A percentile compares a stretch with the other conserved stretches of the same genome.
These are phyloP conservation scores for Hemicentrotus pulcherrimus DNA, from an alignment of 35 echinoderm and acorn worm genomes.

Conservation along the genomic window DNA sequence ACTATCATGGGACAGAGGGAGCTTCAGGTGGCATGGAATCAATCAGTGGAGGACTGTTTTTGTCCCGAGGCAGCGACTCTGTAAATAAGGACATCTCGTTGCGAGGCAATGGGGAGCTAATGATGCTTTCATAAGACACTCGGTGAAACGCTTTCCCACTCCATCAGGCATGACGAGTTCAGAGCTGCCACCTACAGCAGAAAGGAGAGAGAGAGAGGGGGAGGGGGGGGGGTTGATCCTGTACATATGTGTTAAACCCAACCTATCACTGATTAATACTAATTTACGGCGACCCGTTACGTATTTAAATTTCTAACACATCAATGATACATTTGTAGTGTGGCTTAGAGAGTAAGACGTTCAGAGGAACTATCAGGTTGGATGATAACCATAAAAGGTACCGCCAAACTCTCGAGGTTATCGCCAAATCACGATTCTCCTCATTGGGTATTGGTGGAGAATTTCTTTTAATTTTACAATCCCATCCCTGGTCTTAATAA, in stretches of 20 bases:
- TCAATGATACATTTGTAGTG: no score
- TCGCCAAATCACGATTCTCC: no score
- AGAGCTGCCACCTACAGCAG: neutral
- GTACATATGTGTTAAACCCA: neutral
- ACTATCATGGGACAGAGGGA: neutral
- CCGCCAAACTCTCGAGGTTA: no score
- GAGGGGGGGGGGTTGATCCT: neutral
- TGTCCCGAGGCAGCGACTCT: neutral
- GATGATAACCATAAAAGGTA: no score
- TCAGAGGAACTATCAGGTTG: no score
- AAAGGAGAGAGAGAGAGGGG: neutral
- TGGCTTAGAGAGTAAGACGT: no score
- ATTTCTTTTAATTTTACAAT: no score
- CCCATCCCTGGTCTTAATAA: no score
- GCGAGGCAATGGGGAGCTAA: neutral
- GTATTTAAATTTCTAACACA: no score
- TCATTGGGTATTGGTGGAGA: no score
- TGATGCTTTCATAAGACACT: slow-evolving; percentile 18
- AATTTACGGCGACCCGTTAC: no score
- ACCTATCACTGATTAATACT: neutral
- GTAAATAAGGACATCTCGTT: slow-evolving; percentile 10
- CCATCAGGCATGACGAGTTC: neutral
- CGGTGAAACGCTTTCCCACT: neutral
- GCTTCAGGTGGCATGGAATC: neutral
- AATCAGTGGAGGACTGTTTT: neutral